A percentile compares a stretch with the other conserved stretches of the same genome.
These are phyloP conservation scores for Brenthis ino DNA, from an alignment of 2,888 invertebrate species.

Conservation along the genomic window DNA sequence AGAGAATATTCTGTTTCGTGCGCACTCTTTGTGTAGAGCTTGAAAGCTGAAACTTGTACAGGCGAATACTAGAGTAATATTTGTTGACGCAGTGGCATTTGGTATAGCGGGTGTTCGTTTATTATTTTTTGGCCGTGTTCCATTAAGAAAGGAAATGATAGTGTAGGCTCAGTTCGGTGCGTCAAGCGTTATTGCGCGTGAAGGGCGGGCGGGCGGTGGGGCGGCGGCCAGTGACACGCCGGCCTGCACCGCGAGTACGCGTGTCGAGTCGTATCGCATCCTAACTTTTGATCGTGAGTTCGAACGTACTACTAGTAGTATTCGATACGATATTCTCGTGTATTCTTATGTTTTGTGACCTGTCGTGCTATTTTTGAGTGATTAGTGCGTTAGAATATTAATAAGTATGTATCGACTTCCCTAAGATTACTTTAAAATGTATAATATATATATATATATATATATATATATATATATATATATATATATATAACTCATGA, in stretches of 20 bases:
- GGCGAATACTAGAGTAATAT: conserved; percentile 20
- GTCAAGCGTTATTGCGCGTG: conserved; percentile 55
- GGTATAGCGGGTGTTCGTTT: conserved; percentile 26
- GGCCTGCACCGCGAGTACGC: conserved; percentile 66
- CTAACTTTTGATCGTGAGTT: conserved; percentile 45
- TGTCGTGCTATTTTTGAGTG: conserved; percentile 33
- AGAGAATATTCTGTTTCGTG: conserved; percentile 13
- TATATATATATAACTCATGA: not conserved
- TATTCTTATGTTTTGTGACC: conserved; percentile 21
- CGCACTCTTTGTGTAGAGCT: conserved; percentile 14
- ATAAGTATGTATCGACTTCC: conserved; percentile 11
- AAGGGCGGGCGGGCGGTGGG: conserved; percentile 44
- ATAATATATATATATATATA: not conserved
- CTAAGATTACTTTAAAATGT: not conserved
- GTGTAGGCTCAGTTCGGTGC: conserved; percentile 49
- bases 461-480: not conserved
- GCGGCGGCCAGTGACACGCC: conserved; percentile 62
- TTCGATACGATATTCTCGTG: conserved; percentile 17
- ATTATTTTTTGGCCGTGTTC: conserved; percentile 34
- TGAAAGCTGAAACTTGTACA: conserved; percentile 17
- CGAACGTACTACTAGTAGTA: conserved; percentile 1
- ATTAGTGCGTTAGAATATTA: conserved; percentile 2
- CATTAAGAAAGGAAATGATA: conserved; percentile 41
- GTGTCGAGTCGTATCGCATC: conserved; percentile 46
- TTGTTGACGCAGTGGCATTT: conserved; percentile 24